Percentiles rank a stretch among this genome's conserved stretches.
Evolutionary conservation across 2,797 vertebrate genomes (phyloP).

Genomic region (Darevskia nairensis): DNA sequence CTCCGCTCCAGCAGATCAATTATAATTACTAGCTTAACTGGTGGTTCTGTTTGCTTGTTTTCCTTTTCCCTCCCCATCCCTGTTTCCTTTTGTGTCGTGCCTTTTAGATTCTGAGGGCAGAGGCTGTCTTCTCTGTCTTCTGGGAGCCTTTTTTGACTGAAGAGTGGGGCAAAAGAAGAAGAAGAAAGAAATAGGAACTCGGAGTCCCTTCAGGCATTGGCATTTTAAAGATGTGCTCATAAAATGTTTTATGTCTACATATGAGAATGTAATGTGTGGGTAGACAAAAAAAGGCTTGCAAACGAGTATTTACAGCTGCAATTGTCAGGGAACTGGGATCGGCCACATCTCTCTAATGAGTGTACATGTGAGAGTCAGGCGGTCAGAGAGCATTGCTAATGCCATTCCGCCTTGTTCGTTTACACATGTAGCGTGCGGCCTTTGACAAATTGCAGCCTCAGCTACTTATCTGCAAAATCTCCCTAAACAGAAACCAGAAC

Average conservation of each 20-base stretch:
- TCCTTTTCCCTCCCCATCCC: neutral
- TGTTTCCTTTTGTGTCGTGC: too few relatives aligned
- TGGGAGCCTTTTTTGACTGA: neutral
- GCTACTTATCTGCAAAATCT: constrained; percentile 1
- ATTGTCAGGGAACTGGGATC: neutral
- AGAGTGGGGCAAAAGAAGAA: neutral
- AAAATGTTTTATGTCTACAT: neutral
- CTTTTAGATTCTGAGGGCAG: neutral
- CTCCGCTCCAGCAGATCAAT: neutral
- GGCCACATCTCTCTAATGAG: neutral
- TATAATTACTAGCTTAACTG: neutral
- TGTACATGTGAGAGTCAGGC: neutral
- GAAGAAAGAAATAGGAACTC: neutral
- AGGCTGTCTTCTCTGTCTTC: neutral
- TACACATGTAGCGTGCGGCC: neutral
- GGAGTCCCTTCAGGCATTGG: neutral
- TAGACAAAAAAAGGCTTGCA: neutral
- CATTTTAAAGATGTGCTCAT: neutral
- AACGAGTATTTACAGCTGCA: neutral
- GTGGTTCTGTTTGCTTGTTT: neutral
- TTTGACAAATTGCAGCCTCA: neutral
- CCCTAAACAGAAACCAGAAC: neutral
- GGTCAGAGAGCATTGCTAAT: neutral
- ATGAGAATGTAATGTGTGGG: neutral
- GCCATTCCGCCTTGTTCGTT: neutral